These are phyloP conservation scores for Drosophila infuscata DNA, from an alignment of 2,888 invertebrate genomes.

Conservation along the genomic window DNA sequence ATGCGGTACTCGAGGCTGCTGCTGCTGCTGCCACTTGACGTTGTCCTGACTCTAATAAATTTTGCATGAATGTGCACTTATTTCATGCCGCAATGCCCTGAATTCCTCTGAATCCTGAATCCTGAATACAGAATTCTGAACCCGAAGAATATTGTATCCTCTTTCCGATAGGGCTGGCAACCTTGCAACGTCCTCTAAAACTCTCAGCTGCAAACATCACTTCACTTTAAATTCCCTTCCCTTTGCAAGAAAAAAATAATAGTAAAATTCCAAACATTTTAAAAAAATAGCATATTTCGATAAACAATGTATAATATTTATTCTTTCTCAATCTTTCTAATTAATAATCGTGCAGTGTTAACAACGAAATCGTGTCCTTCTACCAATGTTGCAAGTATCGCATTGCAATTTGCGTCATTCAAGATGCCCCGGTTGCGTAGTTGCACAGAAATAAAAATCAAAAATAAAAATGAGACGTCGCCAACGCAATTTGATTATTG, in stretches of 20 bases:
- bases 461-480: not conserved
- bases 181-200: not conserved
- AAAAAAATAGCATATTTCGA: not conserved
- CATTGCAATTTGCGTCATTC: not conserved
- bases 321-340: not conserved
- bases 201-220: not conserved
- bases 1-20: constrained; percentile 14
- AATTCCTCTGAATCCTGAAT: constrained; percentile 7
- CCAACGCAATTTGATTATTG: not conserved
- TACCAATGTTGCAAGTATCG: not conserved
- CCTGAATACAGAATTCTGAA: not conserved
- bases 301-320: not conserved
- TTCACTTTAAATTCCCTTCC: not conserved
- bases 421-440: not conserved
- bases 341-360: not conserved
- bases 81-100: constrained; percentile 47
- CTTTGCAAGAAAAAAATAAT: not conserved
- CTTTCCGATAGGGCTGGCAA: not conserved
- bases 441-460: not conserved
- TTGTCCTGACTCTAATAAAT: constrained; percentile 58
- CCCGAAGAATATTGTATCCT: constrained; percentile 6
- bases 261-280: not conserved
- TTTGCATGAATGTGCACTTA: constrained; percentile 66
- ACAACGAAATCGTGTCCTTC: not conserved
- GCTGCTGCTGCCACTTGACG: constrained; percentile 38